Base-by-base conservation (phyloP, 2,888 invertebrate species). In the Petrolisthes manimaculis region DNA sequence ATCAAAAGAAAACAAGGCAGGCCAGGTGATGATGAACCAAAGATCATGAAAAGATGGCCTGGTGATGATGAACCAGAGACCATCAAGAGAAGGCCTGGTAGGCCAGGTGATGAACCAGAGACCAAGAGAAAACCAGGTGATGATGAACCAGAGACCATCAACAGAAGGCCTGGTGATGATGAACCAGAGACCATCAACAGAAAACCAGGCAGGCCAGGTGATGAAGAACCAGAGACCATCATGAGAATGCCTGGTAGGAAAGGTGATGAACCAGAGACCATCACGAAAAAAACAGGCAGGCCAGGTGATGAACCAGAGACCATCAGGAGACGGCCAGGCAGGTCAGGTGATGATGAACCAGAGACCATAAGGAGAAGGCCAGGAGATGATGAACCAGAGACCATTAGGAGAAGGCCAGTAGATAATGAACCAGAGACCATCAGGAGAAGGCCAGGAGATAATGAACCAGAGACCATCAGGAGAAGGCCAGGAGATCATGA, bases 401-500 rank as follows among this genome's bases (percentile, higher is more conserved):
- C 74, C 55, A 74, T 54, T n/a, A 83, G 18, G 53, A 84, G 24
- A 24, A 80, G 71, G n/a, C 71, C 71, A 18, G 71, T 8, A 14
- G 37, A 67, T 37, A 51, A 83, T 24, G 83, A 83, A 53, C 74
- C 83, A 18, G 83, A 81, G 37, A 54, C 37, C 56, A 81, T 81
- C 21, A 81, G 55, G 81, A 81, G 56, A 24, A 81, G 81, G 21
- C 78, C 78, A 37, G 78, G 78, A n/a, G 75, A 24, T 24, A 6
- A 61, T 71, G 71, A 71, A 71, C 71, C 71, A 71, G 71, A 71
- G 71, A 71, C 71, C 71, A 71, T 71, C 21, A 71, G 6, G 14
- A 71, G 56, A 21, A 80, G 55, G 9, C 56, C 77, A 85, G 67
- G 77, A 55, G 81, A 86, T n/a, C n/a, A n/a, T n/a, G 86, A 86